Evolutionary conservation across 2,888 invertebrate species (phyloP).

Genomic region (Ptilodon capucinus): DNA sequence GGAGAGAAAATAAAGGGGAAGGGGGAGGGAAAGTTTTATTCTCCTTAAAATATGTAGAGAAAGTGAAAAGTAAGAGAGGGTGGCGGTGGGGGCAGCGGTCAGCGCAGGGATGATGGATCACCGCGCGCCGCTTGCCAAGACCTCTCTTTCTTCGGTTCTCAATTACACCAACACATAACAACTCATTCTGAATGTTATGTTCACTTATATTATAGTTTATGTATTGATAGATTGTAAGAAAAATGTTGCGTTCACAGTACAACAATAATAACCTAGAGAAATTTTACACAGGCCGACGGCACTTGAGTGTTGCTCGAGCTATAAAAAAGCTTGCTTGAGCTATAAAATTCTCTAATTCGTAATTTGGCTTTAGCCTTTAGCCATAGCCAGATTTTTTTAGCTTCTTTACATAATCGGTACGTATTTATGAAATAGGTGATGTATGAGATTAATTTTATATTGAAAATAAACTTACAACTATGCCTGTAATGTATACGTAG

Average conservation of each 20-base stretch:
- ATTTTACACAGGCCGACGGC: not conserved
- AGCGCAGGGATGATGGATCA: conserved; percentile 81
- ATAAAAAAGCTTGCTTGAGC: too few species aligned
- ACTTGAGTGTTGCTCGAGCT: too few species aligned
- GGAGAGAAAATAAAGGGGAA: conserved; percentile 66
- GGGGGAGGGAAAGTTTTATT: conserved; percentile 78
- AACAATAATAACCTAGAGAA: too few species aligned
- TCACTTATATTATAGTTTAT: conserved; percentile 31
- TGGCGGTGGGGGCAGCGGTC: conserved; percentile 62
- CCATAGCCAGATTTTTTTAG: too few species aligned
- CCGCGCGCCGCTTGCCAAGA: conserved; percentile 65
- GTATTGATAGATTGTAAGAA: conserved; percentile 1
- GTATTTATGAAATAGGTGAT: too few species aligned
- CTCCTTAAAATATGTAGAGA: conserved; percentile 83
- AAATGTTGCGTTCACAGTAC: not conserved
- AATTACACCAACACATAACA: conserved; percentile 73
- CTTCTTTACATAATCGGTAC: too few species aligned
- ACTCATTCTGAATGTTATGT: conserved; percentile 51
- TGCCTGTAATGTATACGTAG: too few species aligned
- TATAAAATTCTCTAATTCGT: too few species aligned
- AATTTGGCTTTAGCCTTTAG: too few species aligned
- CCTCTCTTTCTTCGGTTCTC: conserved; percentile 70
- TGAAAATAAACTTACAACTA: too few species aligned
- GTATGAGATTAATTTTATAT: too few species aligned
- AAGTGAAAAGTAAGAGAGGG: conserved; percentile 80